Evolutionary conservation across 2,888 invertebrate species (phyloP), one percentile per base, ranked within the genome.

Genomic region (Lampropteryx suffumata): DNA sequence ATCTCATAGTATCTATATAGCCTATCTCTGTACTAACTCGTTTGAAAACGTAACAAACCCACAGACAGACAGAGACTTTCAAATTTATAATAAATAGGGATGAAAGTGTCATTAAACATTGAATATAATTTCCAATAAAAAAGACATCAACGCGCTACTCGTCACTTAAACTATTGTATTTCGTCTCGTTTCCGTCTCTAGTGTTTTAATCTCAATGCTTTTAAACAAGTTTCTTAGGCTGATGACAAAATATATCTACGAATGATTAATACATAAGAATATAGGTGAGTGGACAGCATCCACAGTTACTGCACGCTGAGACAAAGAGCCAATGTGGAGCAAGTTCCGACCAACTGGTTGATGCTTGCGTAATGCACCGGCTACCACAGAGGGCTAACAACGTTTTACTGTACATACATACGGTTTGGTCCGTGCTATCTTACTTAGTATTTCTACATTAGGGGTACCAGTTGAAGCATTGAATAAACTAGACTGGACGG

Each of bases 281-380:
- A 64, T 62, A 59, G 61, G 62, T 55, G 59, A 62, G 60, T 59
- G 57, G 62, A 59, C 62, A 70, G 57, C 55, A 62, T 56, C 60
- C 56, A 60, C 53, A 65, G 69, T 58, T 64, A 64, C 63, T 61
- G 59, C 60, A 64, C 65, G 66, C 61, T 59, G 62, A 84, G 73
- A 84, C 86, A 86, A 87, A 81, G 76, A 82, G 75, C 76, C 73
- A 85, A 88, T 87, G 82, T 88, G 73, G 84, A 86, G 80, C 85
- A 79, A 82, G 79, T 80, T 82, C 79, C 76, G 75, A 76, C 68
- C 76, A 70, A 73, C 74, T 78, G 77, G 76, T 73, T 61, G 68
- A 67, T 52, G 68, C 72, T 89, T 87, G 76, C 82, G 85, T 77
- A 86, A 88, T 64, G 36, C 63, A 69, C 64, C 32, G 59, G 67